Conservation (phyloP, 2,888 invertebrate genomes). For the Ischnura elegans region DNA sequence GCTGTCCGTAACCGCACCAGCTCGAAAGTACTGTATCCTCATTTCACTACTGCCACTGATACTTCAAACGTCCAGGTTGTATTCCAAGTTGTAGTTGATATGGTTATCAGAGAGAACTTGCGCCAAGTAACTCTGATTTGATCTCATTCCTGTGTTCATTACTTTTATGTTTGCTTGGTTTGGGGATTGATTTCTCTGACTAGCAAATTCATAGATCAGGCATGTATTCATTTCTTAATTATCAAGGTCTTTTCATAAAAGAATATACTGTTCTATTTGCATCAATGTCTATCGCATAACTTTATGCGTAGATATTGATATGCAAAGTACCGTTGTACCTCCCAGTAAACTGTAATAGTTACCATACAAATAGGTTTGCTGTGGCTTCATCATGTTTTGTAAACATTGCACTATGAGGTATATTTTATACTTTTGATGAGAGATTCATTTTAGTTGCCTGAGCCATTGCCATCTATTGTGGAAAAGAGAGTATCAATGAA, state of each 20-base stretch:
- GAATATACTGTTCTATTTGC: background rate
- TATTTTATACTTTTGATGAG: background rate
- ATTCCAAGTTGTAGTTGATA: slow-evolving; percentile 84
- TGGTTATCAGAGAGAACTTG: slow-evolving; percentile 83
- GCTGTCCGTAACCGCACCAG: slow-evolving; percentile 80
- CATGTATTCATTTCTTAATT: background rate
- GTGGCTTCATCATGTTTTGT: slow-evolving; percentile 36
- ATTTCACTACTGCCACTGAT: slow-evolving; percentile 85
- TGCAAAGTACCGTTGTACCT: background rate
- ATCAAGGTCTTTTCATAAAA: background rate
- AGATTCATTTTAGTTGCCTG: background rate
- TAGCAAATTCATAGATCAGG: background rate
- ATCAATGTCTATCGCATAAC: background rate
- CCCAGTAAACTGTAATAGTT: slow-evolving; percentile 4
- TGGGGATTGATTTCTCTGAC: slow-evolving; percentile 7
- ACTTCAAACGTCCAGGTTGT: slow-evolving; percentile 84
- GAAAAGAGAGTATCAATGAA: no score
- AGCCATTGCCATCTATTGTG: background rate
- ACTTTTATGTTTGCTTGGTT: background rate
- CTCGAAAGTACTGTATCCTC: slow-evolving; percentile 82
- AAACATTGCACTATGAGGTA: background rate
- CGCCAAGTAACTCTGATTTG: slow-evolving; percentile 80
- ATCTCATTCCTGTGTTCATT: slow-evolving; percentile 31
- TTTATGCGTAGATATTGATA: background rate
- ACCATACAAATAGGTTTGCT: slow-evolving; percentile 45